Percentiles rank a stretch among this genome's conserved stretches.
phyloP scores from a whole-genome alignment of 1,140 invertebrate genomes.

The Lasioglossum baleicum region DNA sequence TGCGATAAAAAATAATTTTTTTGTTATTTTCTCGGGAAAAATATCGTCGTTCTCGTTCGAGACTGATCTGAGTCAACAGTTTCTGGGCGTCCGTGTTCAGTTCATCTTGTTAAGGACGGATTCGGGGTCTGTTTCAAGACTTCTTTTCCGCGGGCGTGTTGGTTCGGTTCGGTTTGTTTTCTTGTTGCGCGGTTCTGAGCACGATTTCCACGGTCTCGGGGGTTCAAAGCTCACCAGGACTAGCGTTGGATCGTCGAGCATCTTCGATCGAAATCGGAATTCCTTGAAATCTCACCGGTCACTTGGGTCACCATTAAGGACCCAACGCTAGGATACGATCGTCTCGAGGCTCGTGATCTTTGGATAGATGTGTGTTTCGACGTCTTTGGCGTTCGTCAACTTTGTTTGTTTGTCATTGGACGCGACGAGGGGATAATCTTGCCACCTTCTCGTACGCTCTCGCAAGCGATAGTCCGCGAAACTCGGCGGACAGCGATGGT shows the following conservation, averaged over 20 bases:
- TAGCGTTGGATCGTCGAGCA: constrained; percentile 24
- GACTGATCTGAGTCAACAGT: constrained; percentile 16
- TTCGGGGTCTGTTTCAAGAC: constrained; percentile 34
- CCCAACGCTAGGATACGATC: no score
- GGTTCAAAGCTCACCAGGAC: background rate
- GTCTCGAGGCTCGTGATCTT: no score
- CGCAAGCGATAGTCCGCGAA: no score
- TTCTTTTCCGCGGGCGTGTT: constrained; percentile 23
- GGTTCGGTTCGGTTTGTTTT: background rate
- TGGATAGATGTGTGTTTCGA: constrained; percentile 28
- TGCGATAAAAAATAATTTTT: constrained; percentile 35
- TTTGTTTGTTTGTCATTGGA: background rate
- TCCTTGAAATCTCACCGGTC: no score
- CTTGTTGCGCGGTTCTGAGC: background rate
- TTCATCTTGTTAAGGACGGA: constrained; percentile 50
- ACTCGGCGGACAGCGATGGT: no score
- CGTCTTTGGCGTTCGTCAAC: constrained; percentile 66
- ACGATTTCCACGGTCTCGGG: background rate
- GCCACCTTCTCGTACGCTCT: no score
- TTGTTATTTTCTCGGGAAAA: constrained; percentile 32
- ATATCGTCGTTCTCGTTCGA: constrained; percentile 2
- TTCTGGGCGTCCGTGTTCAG: background rate
- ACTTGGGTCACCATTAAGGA: no score
- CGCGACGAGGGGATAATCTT: background rate
- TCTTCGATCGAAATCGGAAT: constrained; percentile 63